Evolutionary conservation across 2,888 invertebrate species (phyloP), one percentile per base, ranked within the genome.

Genomic region (Oeneis ivallda): DNA sequence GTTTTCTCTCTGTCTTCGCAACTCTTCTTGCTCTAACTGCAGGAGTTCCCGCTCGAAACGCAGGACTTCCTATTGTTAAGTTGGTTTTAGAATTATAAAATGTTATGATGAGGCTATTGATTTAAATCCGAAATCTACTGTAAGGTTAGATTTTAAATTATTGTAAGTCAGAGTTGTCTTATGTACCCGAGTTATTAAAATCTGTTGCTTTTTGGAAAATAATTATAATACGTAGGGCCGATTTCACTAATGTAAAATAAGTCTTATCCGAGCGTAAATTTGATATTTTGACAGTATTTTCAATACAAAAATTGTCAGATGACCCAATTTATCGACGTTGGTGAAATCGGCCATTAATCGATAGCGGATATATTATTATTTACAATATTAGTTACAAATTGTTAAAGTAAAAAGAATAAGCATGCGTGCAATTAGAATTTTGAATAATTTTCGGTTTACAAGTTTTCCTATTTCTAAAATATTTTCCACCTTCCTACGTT

Each of bases 31-130:
- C 79, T 96, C 96, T 54, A 95, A 83, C 80, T 96, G 96, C 5
- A 96, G 83, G 1, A 96, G 89, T 84, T 96, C 96, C 53, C 96
- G 93, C 86, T 96, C 96, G 70, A 96, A 96, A 71, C 96, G 94
- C 41, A 96, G 91, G 26, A 96, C 95, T 83, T 96, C 95, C 94
- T 94, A 82, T 71, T 76, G 66, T 72, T 68, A 70, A 68, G 64
- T 70, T 68, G 26, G 64, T 45, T 63, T 34, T 13, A 53, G 19
- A 34, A 45, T 53, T 45, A 54, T 47, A 34, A 8, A 2, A 1
- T n/a, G 4, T 50, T 41, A 47, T 34, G 37, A 17, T 59, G 8
- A 11, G 4, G n/a, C 37, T 32, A n/a, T 47, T 47, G 10, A 49
- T 15, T 8, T 6, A 49, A 41, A 10, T 32, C 39, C 34, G 52